phyloP scores from a whole-genome alignment of 2,888 invertebrate species.

The Periphyllus acericola region DNA sequence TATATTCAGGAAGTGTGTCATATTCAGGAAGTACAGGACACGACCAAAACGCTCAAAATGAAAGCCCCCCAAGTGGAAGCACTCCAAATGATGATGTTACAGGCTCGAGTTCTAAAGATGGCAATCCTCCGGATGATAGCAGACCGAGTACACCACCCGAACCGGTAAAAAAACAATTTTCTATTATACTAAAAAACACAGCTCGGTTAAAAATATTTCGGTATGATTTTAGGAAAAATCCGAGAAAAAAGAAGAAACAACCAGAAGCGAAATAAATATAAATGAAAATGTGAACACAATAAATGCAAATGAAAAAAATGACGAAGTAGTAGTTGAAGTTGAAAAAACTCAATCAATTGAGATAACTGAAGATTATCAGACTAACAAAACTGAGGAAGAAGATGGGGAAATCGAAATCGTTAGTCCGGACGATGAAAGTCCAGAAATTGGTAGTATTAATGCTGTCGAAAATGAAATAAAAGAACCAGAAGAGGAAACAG shows the following conservation, averaged over 20 bases:
- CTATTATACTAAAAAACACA: background rate
- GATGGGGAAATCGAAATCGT: constrained; percentile 64
- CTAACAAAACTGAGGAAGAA: constrained; percentile 63
- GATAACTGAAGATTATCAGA: background rate
- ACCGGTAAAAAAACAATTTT: constrained; percentile 17
- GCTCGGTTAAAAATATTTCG: constrained; percentile 28
- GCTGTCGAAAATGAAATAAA: constrained; percentile 64
- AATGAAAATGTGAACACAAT: constrained; percentile 63
- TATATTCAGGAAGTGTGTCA: constrained; percentile 50
- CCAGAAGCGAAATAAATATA: constrained; percentile 63
- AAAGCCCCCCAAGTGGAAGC: constrained; percentile 57
- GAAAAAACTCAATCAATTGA: constrained; percentile 64
- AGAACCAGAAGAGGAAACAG: constrained; percentile 25
- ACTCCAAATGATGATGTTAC: constrained; percentile 58
- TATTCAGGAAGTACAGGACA: constrained; percentile 48
- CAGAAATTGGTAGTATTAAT: constrained; percentile 62
- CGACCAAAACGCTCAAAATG: constrained; percentile 26
- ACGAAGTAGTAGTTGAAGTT: constrained; percentile 63
- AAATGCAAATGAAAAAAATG: constrained; percentile 59
- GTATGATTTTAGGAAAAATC: constrained; percentile 64
- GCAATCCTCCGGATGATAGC: constrained; percentile 57
- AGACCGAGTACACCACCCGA: constrained; percentile 33
- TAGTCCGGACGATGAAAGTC: constrained; percentile 57
- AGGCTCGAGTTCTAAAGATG: constrained; percentile 61
- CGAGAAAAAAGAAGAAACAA: constrained; percentile 64